Base-by-base conservation (phyloP, 2,888 invertebrate species). In the Campoplex capitator region DNA sequence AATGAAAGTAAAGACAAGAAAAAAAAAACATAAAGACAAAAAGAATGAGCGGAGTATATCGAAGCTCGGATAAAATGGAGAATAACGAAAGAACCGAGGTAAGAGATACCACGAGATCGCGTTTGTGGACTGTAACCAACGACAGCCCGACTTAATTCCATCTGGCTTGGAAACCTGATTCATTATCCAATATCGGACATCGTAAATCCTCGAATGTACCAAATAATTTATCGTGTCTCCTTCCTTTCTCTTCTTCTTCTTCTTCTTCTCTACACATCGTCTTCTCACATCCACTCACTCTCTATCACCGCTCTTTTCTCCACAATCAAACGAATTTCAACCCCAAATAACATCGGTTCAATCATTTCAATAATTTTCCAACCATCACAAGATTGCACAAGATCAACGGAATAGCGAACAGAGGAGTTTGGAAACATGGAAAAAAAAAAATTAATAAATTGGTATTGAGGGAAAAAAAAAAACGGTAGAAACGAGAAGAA, bases 151-250 rank as follows among this genome's bases (percentile, higher is more conserved):
- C 91, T 92, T 93, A 93, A 94, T 94, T 93, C 91, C 92, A 94
- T 93, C 93, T 94, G 92, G 92, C 87, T 84, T 70, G 75, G 92
- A 91, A 90, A 90, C 93, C 93, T 94, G 94, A 94, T 94, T 94
- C 93, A 94, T 94, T 94, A 93, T 93, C 93, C 94, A 94, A 94
- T 94, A 94, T 94, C 91, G 92, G 90, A 65, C 90, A 88, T 90
- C 92, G 92, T 94, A 94, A 94, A 94, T 94, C 91, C 91, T 78
- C 83, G 84, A 88, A 88, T 85, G 89, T 91, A 90, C 88, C 92
- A 93, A 93, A 93, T 94, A 93, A 93, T 92, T 92, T 92, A 93
- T 93, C 90, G 89, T 87, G 84, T 84, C 71, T 83, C 65, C 58
- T 54, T 48, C 79, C 32, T 73, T 67, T 65, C 18, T 67, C 9